Percentiles rank a stretch among this genome's conserved stretches.
These are phyloP conservation scores for Chelonus formosanus DNA, from an alignment of 2,888 invertebrate species.

Conservation along the genomic window DNA sequence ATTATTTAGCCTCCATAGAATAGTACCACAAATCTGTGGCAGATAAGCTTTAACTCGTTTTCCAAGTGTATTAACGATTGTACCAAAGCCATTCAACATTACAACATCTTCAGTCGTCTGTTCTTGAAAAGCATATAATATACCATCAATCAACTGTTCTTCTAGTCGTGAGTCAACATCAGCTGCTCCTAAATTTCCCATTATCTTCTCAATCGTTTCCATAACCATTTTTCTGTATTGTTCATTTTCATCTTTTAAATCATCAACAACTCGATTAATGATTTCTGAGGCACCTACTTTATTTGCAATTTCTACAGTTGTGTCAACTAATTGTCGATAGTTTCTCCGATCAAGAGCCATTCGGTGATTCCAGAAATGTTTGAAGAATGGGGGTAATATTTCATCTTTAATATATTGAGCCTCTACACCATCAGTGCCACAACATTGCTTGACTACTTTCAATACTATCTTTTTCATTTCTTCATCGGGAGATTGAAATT, in stretches of 20 bases:
- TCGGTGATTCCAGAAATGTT: constrained; percentile 99
- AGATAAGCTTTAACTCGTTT: constrained; percentile 98
- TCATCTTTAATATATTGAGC: constrained; percentile 99
- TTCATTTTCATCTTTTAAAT: constrained; percentile 99
- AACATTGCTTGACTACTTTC: constrained; percentile 99
- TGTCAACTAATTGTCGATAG: constrained; percentile 94
- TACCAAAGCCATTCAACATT: constrained; percentile 99
- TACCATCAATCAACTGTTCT: constrained; percentile 99
- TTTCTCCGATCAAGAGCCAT: constrained; percentile 99
- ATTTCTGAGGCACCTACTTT: constrained; percentile 99
- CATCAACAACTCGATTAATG: constrained; percentile 97
- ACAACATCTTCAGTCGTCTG: constrained; percentile 99
- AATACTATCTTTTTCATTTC: constrained; percentile 99
- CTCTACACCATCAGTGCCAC: constrained; percentile 99
- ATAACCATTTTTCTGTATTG: constrained; percentile 99
- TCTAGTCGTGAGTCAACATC: constrained; percentile 98
- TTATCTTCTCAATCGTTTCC: constrained; percentile 99
- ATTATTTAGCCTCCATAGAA: constrained; percentile 98
- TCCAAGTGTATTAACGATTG: constrained; percentile 96
- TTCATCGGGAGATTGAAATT: constrained; percentile 99
- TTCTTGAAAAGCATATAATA: constrained; percentile 99
- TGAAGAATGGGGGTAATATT: constrained; percentile 97
- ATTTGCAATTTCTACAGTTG: constrained; percentile 99
- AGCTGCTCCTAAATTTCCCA: constrained; percentile 96
- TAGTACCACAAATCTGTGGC: constrained; percentile 99